Conservation (phyloP, 2,113 vertebrate genomes). For the Dipodomys spectabilis region DNA sequence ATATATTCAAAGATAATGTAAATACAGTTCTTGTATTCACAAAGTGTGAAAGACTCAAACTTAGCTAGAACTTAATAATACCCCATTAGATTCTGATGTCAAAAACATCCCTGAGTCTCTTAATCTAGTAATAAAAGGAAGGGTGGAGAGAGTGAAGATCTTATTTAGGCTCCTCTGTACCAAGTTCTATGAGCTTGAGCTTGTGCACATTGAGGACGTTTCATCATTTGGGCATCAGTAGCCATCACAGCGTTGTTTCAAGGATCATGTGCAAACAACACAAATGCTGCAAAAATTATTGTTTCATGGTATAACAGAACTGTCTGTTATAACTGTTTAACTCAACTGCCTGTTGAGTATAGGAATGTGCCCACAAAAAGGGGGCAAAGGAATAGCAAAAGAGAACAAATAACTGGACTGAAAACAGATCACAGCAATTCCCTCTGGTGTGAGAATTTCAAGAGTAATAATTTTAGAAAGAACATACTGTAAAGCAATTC, state of each 20-base stretch:
- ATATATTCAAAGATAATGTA: neutral
- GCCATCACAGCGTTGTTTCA: neutral
- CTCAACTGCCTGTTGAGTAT: neutral
- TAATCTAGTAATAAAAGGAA: neutral
- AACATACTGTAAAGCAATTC: constrained; percentile 17
- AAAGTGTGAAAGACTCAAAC: neutral
- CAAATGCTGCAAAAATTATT: neutral
- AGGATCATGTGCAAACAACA: neutral
- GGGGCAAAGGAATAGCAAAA: constrained; percentile 35
- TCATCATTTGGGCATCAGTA: neutral
- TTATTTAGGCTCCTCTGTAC: neutral
- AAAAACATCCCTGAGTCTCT: neutral
- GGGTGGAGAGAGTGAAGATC: neutral
- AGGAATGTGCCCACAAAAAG: neutral
- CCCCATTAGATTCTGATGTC: neutral
- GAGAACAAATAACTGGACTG: no score
- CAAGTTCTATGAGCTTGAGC: neutral
- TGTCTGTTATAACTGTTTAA: no score
- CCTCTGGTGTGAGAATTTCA: constrained; percentile 11
- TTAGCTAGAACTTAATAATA: neutral
- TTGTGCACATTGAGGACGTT: neutral
- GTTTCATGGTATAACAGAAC: neutral
- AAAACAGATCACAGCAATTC: neutral
- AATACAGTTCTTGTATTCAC: neutral
- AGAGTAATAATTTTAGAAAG: constrained; percentile 59